These are phyloP conservation scores for Bradypodion ventrale DNA, from an alignment of 2,797 vertebrate species.

Conservation along the genomic window DNA sequence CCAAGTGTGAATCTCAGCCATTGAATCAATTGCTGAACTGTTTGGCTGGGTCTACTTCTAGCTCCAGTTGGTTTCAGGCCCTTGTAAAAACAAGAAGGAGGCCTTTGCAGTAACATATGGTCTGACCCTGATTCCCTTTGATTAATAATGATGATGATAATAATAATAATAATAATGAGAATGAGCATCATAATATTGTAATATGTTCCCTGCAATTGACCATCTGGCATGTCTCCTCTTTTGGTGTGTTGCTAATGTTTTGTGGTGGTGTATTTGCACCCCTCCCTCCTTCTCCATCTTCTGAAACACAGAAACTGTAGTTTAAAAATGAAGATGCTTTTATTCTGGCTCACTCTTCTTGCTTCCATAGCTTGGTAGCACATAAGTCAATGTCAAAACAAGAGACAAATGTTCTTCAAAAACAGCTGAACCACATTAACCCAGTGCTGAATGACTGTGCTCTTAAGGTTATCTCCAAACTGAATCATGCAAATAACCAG, in stretches of 20 bases:
- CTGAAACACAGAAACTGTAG: accelerated
- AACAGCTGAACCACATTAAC: not conserved
- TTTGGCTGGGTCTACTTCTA: too few relatives aligned
- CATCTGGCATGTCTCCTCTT: not conserved
- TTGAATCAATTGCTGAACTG: too few relatives aligned
- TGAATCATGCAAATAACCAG: not conserved
- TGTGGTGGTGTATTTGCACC: too few relatives aligned
- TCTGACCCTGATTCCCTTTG: too few relatives aligned
- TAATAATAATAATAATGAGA: too few relatives aligned
- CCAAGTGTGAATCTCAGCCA: too few relatives aligned
- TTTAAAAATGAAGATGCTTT: constrained; percentile 1
- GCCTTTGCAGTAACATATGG: too few relatives aligned
- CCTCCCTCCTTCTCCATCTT: accelerated
- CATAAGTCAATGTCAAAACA: constrained; percentile 28
- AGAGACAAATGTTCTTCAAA: constrained; percentile 13
- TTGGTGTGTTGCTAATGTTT: not conserved
- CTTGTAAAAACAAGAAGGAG: too few relatives aligned
- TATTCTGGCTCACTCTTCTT: not conserved
- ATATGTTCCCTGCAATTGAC: not conserved
- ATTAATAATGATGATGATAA: too few relatives aligned
- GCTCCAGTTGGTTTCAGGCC: too few relatives aligned
- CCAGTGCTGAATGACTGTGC: not conserved
- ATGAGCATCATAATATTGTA: too few relatives aligned
- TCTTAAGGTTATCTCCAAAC: not conserved
- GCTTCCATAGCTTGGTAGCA: not conserved